Percentiles rank a stretch among this genome's conserved stretches.
Conservation (phyloP, 2,113 vertebrate species). For the Mugil cephalus region DNA sequence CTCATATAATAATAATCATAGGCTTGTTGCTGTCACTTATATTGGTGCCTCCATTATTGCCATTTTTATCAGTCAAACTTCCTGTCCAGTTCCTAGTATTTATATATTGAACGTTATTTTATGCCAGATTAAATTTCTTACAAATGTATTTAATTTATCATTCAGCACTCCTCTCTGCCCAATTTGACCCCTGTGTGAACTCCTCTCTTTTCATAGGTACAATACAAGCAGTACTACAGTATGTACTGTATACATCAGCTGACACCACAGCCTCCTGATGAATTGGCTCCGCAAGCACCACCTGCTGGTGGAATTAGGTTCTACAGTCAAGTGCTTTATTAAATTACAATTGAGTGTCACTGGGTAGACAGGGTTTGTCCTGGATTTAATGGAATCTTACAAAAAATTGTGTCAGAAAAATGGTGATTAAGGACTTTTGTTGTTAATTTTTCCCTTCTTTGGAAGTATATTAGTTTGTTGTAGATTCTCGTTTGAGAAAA, state of each 20-base stretch:
- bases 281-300: background rate
- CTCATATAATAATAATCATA: background rate
- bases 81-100: background rate
- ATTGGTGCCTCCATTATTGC: background rate
- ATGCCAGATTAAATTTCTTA: background rate
- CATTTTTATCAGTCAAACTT: background rate
- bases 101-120: background rate
- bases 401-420: too few relatives aligned
- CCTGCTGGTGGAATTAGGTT: slow-evolving; percentile 35
- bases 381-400: too few relatives aligned
- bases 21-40: background rate
- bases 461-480: background rate
- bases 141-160: too few relatives aligned
- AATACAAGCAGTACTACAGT: slow-evolving; percentile 35
- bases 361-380: background rate
- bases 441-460: background rate
- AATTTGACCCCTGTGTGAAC: slow-evolving; percentile 34
- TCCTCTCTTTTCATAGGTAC: slow-evolving; percentile 5
- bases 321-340: background rate
- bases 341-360: too few relatives aligned
- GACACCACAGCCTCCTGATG: slow-evolving; percentile 18
- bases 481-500: background rate
- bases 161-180: too few relatives aligned
- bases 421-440: too few relatives aligned
- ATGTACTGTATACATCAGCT: slow-evolving; percentile 33